Percentiles rank a stretch among this genome's conserved stretches.
Evolutionary conservation across 1,140 invertebrate species (phyloP).

Genomic region (Drosophila paulistorum): DNA sequence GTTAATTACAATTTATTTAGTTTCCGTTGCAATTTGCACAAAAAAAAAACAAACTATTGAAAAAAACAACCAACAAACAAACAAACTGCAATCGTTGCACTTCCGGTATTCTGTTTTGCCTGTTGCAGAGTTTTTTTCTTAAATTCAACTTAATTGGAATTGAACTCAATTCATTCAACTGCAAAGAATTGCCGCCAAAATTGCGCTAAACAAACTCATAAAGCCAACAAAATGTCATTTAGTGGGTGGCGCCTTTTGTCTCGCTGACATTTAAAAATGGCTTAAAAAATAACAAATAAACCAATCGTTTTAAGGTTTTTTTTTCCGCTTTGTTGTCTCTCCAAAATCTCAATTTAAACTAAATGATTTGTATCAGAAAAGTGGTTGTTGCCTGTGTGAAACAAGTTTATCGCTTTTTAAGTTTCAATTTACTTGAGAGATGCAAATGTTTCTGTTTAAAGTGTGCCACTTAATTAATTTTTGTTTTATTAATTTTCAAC

Average conservation of each 20-base stretch:
- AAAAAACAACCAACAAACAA: neutral
- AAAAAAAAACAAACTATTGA: neutral
- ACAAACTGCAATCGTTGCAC: constrained; percentile 16
- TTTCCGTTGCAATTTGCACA: constrained; percentile 47
- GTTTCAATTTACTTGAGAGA: constrained; percentile 23
- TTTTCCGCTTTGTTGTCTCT: constrained; percentile 56
- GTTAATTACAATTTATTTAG: constrained; percentile 74
- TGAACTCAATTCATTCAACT: constrained; percentile 50
- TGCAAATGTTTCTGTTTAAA: constrained; percentile 41
- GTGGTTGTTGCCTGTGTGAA: constrained; percentile 32
- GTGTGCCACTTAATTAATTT: constrained; percentile 60
- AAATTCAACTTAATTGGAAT: constrained; percentile 57
- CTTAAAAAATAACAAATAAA: constrained; percentile 43
- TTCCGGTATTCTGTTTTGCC: constrained; percentile 43
- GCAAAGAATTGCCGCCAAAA: constrained; percentile 30
- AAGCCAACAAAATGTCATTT: constrained; percentile 54
- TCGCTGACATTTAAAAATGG: constrained; percentile 59
- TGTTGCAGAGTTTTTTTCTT: constrained; percentile 22
- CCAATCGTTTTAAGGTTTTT: constrained; percentile 41
- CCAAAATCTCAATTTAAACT: constrained; percentile 26
- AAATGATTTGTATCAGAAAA: constrained; percentile 50
- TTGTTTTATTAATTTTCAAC: constrained; percentile 45
- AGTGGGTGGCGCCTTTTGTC: constrained; percentile 57
- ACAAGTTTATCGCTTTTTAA: constrained; percentile 30
- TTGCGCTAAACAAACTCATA: constrained; percentile 14